Evolutionary conservation across 2,113 vertebrate species (phyloP), one percentile per base, ranked within the genome.

Genomic region (Phylloscopus whistleri): DNA sequence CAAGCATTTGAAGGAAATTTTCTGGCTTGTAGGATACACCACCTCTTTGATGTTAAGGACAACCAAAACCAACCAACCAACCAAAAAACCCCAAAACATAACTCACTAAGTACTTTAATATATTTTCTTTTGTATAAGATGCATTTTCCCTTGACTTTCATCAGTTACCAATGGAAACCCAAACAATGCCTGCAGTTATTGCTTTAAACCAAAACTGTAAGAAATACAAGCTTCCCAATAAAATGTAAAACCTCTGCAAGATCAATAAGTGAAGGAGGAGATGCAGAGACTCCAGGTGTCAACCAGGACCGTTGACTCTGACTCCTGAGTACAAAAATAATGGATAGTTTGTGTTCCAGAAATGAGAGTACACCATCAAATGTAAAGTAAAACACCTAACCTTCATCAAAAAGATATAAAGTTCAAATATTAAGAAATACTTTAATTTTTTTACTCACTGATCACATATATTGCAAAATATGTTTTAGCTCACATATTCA

Each of bases 81-180:
- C 15, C 15, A 24, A 24, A 35, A 16, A 58, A 14, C 13, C 11
- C 51, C 18, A 43, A 43, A 53, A 2, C 4, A 10, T 30, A 23
- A 9, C 3, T 9, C 7, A 48, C 2, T 9, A 49, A 44, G 7
- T 70, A 22, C 10, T 55, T 26, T 27, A 0, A 31, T n/a, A 17
- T n/a, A 28, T 26, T 70, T 69, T 69, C 11, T 58, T 88, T 53
- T 67, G 11, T 19, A 51, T 70, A 23, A 90, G 51, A 56, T 13
- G 2, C 4, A 67, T 68, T 91, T 90, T 31, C 72, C 15, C 5
- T 46, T 63, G 19, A n/a, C 6, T 53, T 75, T 23, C 3, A 5
- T 31, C 13, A 67, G 24, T 37, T 64, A 60, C 5, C 26, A 68
- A 6, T 14, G 18, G 23, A 84, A 81, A 70, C 5, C 0, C 3